Percentiles rank a stretch among this genome's conserved stretches.
phyloP scores from a whole-genome alignment of 2,113 vertebrate genomes.

The Neolamprologus kungweensis region DNA sequence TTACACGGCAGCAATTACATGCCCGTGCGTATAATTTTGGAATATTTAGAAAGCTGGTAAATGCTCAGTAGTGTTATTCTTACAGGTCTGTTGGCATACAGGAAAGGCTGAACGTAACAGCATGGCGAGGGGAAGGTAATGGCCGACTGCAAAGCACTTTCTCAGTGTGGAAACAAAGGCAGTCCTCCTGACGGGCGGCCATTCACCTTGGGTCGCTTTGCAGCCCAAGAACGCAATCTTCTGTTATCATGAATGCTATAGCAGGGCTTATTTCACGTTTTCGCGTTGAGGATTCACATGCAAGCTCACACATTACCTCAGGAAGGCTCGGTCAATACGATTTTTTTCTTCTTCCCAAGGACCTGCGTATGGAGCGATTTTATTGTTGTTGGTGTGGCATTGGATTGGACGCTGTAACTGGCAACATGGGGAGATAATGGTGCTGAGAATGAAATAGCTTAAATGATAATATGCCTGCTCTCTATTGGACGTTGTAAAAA shows the following conservation, averaged over 20 bases:
- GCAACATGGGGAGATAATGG: constrained; percentile 31
- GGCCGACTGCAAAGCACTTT: constrained; percentile 68
- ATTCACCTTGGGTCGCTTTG: constrained; percentile 56
- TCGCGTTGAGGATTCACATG: not conserved
- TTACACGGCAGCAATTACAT: not conserved
- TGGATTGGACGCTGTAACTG: constrained; percentile 17
- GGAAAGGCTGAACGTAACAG: constrained; percentile 11
- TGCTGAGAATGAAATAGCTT: not conserved
- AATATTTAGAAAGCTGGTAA: not conserved
- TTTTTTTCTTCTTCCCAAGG: not conserved
- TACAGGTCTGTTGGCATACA: not conserved
- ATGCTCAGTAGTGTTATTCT: not conserved
- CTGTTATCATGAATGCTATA: not conserved
- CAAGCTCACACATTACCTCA: not conserved
- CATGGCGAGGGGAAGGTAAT: constrained; percentile 63
- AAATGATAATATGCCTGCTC: not conserved
- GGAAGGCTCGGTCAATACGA: not conserved
- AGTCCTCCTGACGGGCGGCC: constrained; percentile 58
- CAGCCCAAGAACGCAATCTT: not conserved
- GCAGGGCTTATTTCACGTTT: not conserved
- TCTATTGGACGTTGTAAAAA: not conserved
- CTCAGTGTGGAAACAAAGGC: constrained; percentile 72
- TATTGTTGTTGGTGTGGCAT: constrained; percentile 44
- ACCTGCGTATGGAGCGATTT: constrained; percentile 13
- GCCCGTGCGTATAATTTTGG: not conserved